Evolutionary conservation across 1,140 invertebrate species (phyloP).

Genomic region (Aphidius gifuensis): DNA sequence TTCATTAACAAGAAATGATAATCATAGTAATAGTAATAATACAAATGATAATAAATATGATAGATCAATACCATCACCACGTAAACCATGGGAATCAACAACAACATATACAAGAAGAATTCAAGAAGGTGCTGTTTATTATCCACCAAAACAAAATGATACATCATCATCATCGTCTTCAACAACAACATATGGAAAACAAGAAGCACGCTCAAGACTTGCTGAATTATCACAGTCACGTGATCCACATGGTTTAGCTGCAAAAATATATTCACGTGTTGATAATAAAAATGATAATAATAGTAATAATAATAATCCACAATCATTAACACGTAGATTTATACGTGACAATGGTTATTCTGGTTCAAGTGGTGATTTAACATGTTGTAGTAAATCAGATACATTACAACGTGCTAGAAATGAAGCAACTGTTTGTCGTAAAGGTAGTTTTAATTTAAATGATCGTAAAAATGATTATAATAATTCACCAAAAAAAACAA

Average conservation of each 20-base stretch:
- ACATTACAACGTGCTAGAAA: constrained; percentile 37
- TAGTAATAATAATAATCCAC: not conserved
- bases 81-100: constrained; percentile 7
- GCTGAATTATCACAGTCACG: not conserved
- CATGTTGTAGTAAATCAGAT: constrained; percentile 31
- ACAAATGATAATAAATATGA: not conserved
- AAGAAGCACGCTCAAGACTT: too few relatives aligned
- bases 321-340: constrained; percentile 27
- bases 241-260: not conserved
- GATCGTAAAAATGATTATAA: constrained; percentile 28
- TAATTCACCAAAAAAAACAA: constrained; percentile 40
- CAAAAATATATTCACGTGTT: constrained; percentile 23
- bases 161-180: not conserved
- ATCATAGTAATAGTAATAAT: too few relatives aligned
- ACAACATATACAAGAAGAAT: constrained; percentile 24
- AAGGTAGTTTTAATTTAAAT: constrained; percentile 45
- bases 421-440: constrained; percentile 36
- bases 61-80: not conserved
- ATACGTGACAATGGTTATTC: constrained; percentile 36
- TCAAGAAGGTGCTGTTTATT: constrained; percentile 26
- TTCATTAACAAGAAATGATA: not conserved
- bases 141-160: constrained; percentile 28
- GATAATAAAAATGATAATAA: not conserved
- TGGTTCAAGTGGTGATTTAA: constrained; percentile 39
- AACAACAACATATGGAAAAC: too few relatives aligned